phyloP scores from a whole-genome alignment of 2,797 vertebrate species.

The Labroides dimidiatus region DNA sequence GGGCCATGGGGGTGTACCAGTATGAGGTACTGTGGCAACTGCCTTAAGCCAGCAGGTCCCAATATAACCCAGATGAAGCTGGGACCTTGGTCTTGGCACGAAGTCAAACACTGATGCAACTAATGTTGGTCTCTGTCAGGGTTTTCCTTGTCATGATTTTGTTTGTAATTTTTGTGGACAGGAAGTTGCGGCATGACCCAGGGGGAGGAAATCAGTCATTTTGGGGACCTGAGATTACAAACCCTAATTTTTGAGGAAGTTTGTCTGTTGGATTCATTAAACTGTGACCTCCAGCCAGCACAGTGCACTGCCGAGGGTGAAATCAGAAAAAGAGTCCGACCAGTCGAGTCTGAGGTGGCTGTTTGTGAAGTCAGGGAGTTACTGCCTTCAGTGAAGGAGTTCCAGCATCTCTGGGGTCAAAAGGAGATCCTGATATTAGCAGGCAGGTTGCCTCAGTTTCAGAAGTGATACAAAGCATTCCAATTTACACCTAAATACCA shows the following conservation, averaged over 20 bases:
- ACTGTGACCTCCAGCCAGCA: background rate
- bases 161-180: background rate
- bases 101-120: background rate
- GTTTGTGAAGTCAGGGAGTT: background rate
- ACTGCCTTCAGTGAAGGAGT: no score
- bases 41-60: background rate
- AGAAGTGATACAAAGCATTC: background rate
- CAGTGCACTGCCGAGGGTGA: background rate
- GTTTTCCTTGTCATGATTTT: background rate
- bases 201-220: background rate
- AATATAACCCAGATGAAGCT: background rate
- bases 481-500: no score
- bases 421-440: background rate
- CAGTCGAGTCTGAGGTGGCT: background rate
- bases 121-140: background rate
- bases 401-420: background rate
- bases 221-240: background rate
- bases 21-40: background rate
- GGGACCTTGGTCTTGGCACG: background rate
- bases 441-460: background rate
- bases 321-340: background rate
- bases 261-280: background rate
- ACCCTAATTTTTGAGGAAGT: background rate
- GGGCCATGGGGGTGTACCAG: background rate
- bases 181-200: background rate